Evolutionary conservation across 2,113 vertebrate species (phyloP).

Genomic region (Blennius ocellaris): DNA sequence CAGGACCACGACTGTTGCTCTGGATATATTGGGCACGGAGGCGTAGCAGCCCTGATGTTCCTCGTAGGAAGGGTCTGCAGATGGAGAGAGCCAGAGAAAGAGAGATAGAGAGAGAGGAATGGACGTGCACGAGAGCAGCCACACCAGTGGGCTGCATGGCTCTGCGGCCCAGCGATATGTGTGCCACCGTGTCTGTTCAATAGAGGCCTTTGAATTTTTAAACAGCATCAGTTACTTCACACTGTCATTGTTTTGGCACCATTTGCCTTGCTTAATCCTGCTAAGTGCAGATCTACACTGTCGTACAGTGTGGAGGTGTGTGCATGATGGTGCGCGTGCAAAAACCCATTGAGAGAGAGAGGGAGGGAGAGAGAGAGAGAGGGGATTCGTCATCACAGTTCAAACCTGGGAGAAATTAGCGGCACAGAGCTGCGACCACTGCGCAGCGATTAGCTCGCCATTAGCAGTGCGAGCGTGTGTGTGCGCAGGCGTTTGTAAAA

Average conservation of each 20-base stretch:
- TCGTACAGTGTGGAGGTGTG: slow-evolving; percentile 39
- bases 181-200: slow-evolving; percentile 80
- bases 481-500: slow-evolving; percentile 1
- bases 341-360: not conserved
- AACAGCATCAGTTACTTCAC: slow-evolving; percentile 83
- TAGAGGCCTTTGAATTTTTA: slow-evolving; percentile 83
- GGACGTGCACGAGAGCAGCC: slow-evolving; percentile 37
- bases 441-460: slow-evolving; percentile 2
- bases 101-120: not conserved
- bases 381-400: not conserved
- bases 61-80: not conserved
- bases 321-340: not conserved
- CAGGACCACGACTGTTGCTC: not conserved
- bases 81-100: too few relatives aligned
- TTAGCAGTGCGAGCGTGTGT: slow-evolving; percentile 1
- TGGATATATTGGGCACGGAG: slow-evolving; percentile 14
- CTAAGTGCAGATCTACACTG: slow-evolving; percentile 70
- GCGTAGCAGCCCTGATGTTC: slow-evolving; percentile 3
- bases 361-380: not conserved
- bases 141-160: slow-evolving; percentile 59
- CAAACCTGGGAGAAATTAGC: slow-evolving; percentile 13
- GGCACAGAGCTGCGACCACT: not conserved
- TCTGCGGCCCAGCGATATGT: slow-evolving; percentile 68
- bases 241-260: slow-evolving; percentile 81
- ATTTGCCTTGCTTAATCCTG: slow-evolving; percentile 78